A percentile compares a stretch with the other conserved stretches of the same genome.
Evolutionary conservation across 2,113 vertebrate species (phyloP).

Genomic region (Alethe castanea): DNA sequence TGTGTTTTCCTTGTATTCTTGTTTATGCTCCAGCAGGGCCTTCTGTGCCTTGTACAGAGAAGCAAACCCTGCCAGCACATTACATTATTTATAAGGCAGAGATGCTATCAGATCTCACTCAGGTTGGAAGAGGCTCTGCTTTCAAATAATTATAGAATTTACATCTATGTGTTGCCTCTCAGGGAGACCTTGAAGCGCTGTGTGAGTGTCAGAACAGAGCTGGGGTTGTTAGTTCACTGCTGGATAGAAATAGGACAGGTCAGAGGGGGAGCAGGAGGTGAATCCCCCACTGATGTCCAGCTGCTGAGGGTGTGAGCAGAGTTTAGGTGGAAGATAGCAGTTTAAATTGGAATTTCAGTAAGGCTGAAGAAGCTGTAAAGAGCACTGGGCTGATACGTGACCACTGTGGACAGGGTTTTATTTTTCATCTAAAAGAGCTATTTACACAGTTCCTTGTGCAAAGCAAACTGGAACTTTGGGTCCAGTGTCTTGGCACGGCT

Average conservation of each 20-base stretch:
- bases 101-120: slow-evolving; percentile 45
- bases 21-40: slow-evolving; percentile 49
- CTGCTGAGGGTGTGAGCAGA: neutral
- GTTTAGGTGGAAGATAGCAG: neutral
- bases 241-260: neutral
- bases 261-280: neutral
- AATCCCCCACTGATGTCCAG: accelerated
- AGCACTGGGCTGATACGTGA: accelerated
- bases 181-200: neutral
- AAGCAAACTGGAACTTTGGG: neutral
- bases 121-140: slow-evolving; percentile 41
- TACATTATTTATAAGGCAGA: slow-evolving; percentile 62
- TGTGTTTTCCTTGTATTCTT: neutral
- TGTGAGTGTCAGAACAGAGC: neutral
- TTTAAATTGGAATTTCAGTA: neutral
- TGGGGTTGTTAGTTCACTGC: neutral
- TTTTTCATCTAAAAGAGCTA: neutral
- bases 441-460: neutral
- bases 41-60: slow-evolving; percentile 4
- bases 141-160: slow-evolving; percentile 60
- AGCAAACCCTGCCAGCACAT: slow-evolving; percentile 29
- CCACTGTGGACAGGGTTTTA: neutral
- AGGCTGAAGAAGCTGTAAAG: neutral
- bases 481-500: neutral
- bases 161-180: slow-evolving; percentile 44